Base-by-base conservation (phyloP, 1,140 invertebrate genomes). In the Brachionus sp. region DNA sequence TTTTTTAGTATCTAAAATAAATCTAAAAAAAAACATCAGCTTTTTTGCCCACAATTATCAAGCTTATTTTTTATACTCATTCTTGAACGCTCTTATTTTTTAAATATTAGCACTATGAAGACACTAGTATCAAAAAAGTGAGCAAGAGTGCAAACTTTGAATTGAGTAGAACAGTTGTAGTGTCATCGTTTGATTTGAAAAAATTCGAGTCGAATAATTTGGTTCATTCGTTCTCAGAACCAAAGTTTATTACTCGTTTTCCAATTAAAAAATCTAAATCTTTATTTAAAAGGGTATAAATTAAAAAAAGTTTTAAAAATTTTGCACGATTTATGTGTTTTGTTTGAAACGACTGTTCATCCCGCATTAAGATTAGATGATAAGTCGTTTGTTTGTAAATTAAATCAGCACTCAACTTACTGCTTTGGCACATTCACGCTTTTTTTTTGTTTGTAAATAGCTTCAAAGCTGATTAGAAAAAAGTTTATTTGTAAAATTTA, bases 191-290 rank as follows among this genome's bases (percentile, higher is more conserved):
- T 70, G 66, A 70, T 39, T 70, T 39, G 35, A 70, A 70, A 70
- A 39, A 39, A 3, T 70, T 35, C 19, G 33, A 39, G 37, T 70
- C 66, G 5, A 70, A 16, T 37, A 70, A 70, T 39, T 70, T 70
- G 35, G 66, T 70, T 39, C 33, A 70, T 39, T 37, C 66, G 35
- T 70, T 37, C 37, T 46, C 39, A 75, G 70, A 75, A 44, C 37
- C 42, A 44, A 75, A 75, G 19, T 75, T 75, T 75, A 75, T 23
- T 25, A 46, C 19, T 46, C 37, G 70, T 46, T 75, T 75, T 46
- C 39, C 70, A 23, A 46, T 75, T 46, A 75, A 75, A 75, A 44
- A 46, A 75, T 46, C 42, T 75, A 75, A 75, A 33, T 75, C 70
- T 46, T 35, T 46, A 10, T 44, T 25, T 46, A 19, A 44, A 75